Evolutionary conservation across 2,888 invertebrate species (phyloP), one percentile per base, ranked within the genome.

Genomic region (Lasius fuliginosus): DNA sequence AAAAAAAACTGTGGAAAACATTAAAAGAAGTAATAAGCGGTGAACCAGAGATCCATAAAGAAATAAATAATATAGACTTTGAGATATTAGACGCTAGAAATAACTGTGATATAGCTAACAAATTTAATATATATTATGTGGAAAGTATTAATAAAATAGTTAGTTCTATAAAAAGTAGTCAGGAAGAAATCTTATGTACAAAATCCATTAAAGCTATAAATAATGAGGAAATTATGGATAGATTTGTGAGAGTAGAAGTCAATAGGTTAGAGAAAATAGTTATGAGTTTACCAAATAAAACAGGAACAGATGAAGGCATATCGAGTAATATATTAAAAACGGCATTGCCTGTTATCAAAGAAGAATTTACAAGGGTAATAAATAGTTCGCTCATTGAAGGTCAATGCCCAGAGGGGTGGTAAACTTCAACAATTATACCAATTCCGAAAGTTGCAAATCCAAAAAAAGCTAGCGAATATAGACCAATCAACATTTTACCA

Each of bases 21-120:
- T 27, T 76, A 30, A 79, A 64, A 27, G 68, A 49, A 67, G 4
- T 65, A 15, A 36, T 60, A 49, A 76, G 18, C 27, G 75, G 68
- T 3, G 68, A 40, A 3, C 5, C 30, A 42, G 46, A 9, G n/a
- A 18, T 4, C 15, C 1, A 42, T 42, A 68, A 49, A 27, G 42
- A 36, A 23, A 27, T 81, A 8, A 49, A 64, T 15, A 49, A 42
- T 40, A 36, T 60, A 58, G 68, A 83, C 30, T 56, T 58, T 18
- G 68, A 68, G 8, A 42, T 69, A 12, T 46, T 69, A 46, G 69
- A 23, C 23, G 12, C 8, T n/a, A n/a, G 42, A 49, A 49, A 68
- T 11, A 27, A 42, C 49, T n/a, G 56, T 30, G 49, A 75, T 77
- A 9, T 77, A 49, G 67, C 77, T 8, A 67, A 77, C 46, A 64